Conservation (phyloP, 2,888 invertebrate genomes). For the Prostheceraeus crozeri region DNA sequence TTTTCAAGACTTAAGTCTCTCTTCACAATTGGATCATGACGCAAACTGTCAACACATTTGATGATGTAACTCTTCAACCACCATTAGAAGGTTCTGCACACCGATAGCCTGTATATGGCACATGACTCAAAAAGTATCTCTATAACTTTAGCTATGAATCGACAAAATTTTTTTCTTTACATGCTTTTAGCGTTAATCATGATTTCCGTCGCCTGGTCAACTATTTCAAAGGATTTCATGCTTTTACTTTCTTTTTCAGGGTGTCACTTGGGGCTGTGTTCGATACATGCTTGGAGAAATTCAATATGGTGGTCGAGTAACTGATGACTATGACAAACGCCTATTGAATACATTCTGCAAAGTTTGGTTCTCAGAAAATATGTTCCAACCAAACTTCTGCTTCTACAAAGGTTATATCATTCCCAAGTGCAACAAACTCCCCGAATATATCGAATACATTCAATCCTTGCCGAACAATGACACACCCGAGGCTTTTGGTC, state of each 20-base stretch:
- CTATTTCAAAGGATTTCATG: too few relatives aligned
- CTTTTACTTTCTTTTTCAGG: too few relatives aligned
- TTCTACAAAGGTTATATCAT: constrained; percentile 56
- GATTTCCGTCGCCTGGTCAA: too few relatives aligned
- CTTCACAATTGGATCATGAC: too few relatives aligned
- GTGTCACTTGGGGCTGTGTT: constrained; percentile 55
- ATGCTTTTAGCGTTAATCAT: too few relatives aligned
- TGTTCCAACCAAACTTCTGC: constrained; percentile 52
- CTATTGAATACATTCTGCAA: constrained; percentile 56
- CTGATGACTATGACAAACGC: constrained; percentile 57
- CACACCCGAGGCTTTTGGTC: constrained; percentile 56
- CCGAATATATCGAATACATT: constrained; percentile 53
- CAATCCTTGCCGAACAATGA: constrained; percentile 50
- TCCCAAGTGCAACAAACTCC: constrained; percentile 51
- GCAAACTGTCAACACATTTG: too few relatives aligned
- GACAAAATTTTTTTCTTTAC: not conserved
- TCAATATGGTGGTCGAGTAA: constrained; percentile 58
- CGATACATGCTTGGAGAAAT: constrained; percentile 59
- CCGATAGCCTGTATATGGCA: too few relatives aligned
- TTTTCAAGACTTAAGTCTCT: too few relatives aligned
- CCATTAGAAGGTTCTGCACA: too few relatives aligned
- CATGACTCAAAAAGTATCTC: not conserved
- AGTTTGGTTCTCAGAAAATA: constrained; percentile 56
- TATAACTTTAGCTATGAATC: not conserved
- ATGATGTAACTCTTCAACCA: too few relatives aligned